These are phyloP conservation scores for Linepithema humile DNA, from an alignment of 1,140 invertebrate genomes.

Conservation along the genomic window DNA sequence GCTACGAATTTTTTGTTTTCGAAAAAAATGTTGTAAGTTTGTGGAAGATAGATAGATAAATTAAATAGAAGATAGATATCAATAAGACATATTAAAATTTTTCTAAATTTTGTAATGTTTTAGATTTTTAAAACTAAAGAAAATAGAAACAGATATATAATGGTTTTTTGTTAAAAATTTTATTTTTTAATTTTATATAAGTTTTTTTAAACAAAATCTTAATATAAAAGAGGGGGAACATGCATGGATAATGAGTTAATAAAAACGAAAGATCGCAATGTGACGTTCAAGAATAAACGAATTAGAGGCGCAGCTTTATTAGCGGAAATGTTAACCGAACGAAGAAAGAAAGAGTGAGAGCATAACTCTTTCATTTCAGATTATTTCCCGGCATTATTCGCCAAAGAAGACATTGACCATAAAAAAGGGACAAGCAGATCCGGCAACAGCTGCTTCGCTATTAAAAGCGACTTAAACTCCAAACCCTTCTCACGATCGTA, in stretches of 20 bases:
- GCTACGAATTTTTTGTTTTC: no score
- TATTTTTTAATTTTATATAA: no score
- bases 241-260: slow-evolving; percentile 2
- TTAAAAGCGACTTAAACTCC: slow-evolving; percentile 73
- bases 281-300: slow-evolving; percentile 13
- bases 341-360: slow-evolving; percentile 3
- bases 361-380: slow-evolving; percentile 60
- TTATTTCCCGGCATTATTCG: slow-evolving; percentile 73
- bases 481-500: slow-evolving; percentile 61
- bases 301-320: slow-evolving; percentile 64
- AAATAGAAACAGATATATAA: no score
- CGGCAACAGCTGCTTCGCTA: slow-evolving; percentile 73
- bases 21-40: no score
- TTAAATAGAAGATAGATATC: no score
- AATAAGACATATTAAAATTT: no score
- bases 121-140: no score
- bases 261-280: slow-evolving; percentile 11
- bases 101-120: no score
- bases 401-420: slow-evolving; percentile 65
- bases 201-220: neutral
- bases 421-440: slow-evolving; percentile 69
- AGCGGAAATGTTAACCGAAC: slow-evolving; percentile 50
- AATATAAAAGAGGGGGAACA: neutral
- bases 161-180: no score
- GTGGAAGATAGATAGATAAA: no score